A percentile compares a stretch with the other conserved stretches of the same genome.
phyloP scores from a whole-genome alignment of 2,797 vertebrate genomes.

The Galago senegalensis region DNA sequence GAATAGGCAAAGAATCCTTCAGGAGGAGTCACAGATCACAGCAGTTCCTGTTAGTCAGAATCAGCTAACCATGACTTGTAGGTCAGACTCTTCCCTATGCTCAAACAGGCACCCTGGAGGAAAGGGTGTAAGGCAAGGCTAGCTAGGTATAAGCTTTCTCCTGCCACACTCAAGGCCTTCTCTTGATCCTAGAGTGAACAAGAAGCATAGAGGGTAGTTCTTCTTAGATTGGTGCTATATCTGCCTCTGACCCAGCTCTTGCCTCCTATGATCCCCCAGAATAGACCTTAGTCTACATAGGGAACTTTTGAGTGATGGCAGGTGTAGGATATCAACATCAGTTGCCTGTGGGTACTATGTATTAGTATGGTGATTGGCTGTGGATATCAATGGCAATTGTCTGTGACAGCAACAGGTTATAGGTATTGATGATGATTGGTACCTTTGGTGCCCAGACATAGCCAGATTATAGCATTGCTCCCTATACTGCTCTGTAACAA shows the following conservation, averaged over 20 bases:
- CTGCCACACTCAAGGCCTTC: neutral
- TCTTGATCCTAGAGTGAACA: conserved; percentile 41
- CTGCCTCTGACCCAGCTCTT: neutral
- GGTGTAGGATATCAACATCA: neutral
- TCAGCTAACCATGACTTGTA: neutral
- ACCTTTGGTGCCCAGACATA: neutral
- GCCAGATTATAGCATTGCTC: neutral
- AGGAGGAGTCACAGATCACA: neutral
- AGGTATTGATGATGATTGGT: neutral
- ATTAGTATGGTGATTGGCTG: neutral
- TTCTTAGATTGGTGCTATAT: conserved; percentile 30
- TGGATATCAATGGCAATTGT: neutral
- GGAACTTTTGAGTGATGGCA: conserved; percentile 9
- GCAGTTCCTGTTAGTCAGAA: conserved; percentile 14
- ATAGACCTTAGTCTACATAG: neutral
- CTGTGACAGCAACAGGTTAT: conserved; percentile 7
- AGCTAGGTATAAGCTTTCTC: neutral
- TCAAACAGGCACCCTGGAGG: neutral
- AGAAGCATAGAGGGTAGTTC: conserved; percentile 10
- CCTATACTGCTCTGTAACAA: neutral
- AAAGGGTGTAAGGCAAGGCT: neutral
- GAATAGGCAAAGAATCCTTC: conserved; percentile 47
- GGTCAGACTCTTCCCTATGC: neutral
- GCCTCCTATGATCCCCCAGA: neutral
- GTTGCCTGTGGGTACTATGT: neutral